Percentiles rank a stretch among this genome's conserved stretches.
Conservation (phyloP, 23 tunicate species). For the Aplidium turbinatum region DNA sequence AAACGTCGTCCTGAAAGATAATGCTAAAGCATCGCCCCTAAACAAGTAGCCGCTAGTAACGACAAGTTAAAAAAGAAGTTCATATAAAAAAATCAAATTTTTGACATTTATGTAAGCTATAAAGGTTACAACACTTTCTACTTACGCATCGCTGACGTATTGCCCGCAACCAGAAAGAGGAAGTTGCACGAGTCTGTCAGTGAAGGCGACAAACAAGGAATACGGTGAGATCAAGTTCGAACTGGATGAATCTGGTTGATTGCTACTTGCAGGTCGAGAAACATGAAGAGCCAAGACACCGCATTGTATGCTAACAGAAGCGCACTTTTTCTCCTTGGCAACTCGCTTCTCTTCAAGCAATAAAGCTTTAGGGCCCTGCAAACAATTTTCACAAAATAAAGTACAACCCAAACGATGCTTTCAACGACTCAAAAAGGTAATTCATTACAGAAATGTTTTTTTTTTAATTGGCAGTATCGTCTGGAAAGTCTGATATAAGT, state of each 20-base stretch:
- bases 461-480: too few species aligned
- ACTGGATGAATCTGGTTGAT: too few species aligned
- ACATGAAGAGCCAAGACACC: slow-evolving; percentile 54
- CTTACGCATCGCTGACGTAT: slow-evolving; percentile 58
- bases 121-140: too few species aligned
- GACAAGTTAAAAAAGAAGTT: neutral
- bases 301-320: slow-evolving; percentile 13
- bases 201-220: slow-evolving; percentile 70
- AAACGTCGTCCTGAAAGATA: neutral
- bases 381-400: neutral
- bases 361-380: slow-evolving; percentile 49
- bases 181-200: slow-evolving; percentile 56
- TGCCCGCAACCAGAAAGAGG: slow-evolving; percentile 49
- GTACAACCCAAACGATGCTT: neutral
- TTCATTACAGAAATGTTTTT: neutral
- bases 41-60: neutral
- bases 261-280: slow-evolving; percentile 36
- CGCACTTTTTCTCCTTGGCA: slow-evolving; percentile 43
- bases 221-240: too few species aligned
- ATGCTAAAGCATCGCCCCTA: neutral
- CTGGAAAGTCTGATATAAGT: too few species aligned
- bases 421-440: neutral
- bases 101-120: too few species aligned
- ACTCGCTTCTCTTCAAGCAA: slow-evolving; percentile 63
- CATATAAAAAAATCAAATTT: neutral